phyloP scores from a whole-genome alignment of 2,888 invertebrate genomes.

The Pyrochroa serraticornis region DNA sequence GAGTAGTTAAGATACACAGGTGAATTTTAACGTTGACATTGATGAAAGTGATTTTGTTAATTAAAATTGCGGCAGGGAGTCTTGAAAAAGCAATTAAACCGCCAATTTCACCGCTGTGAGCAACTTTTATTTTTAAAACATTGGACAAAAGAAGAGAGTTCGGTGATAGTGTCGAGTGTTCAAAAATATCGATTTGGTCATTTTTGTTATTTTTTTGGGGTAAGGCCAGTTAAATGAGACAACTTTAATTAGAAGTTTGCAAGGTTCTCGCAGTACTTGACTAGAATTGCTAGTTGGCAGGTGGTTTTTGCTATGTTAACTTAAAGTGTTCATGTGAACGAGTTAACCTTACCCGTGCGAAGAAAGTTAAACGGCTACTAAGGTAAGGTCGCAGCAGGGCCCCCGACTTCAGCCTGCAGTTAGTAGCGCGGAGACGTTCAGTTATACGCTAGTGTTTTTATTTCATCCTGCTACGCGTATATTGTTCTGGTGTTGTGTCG shows the following conservation, averaged over 20 bases:
- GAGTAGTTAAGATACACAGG: background rate
- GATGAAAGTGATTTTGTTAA: conserved; percentile 8
- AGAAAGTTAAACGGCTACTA: conserved; percentile 28
- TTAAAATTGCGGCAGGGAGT: too few relatives aligned
- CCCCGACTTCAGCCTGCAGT: conserved; percentile 22
- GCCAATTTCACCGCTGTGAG: too few relatives aligned
- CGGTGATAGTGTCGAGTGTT: background rate
- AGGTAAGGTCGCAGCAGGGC: conserved; percentile 27
- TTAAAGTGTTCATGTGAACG: conserved; percentile 26
- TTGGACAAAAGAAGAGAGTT: too few relatives aligned
- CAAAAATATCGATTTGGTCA: background rate
- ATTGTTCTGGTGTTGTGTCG: conserved; percentile 6
- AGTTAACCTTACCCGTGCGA: conserved; percentile 36
- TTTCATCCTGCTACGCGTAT: background rate
- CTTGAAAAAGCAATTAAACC: too few relatives aligned
- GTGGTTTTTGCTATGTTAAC: too few relatives aligned
- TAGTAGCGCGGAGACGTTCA: conserved; percentile 22
- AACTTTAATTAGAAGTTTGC: too few relatives aligned
- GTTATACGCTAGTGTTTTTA: conserved; percentile 16
- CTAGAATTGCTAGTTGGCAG: too few relatives aligned
- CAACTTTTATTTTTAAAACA: too few relatives aligned
- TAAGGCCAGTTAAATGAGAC: too few relatives aligned
- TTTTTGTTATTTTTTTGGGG: too few relatives aligned
- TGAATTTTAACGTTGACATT: conserved; percentile 10
- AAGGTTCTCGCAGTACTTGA: too few relatives aligned